Percentiles rank a stretch among this genome's conserved stretches.
These are phyloP conservation scores for Euplexia lucipara DNA, from an alignment of 2,888 invertebrate genomes.

Conservation along the genomic window DNA sequence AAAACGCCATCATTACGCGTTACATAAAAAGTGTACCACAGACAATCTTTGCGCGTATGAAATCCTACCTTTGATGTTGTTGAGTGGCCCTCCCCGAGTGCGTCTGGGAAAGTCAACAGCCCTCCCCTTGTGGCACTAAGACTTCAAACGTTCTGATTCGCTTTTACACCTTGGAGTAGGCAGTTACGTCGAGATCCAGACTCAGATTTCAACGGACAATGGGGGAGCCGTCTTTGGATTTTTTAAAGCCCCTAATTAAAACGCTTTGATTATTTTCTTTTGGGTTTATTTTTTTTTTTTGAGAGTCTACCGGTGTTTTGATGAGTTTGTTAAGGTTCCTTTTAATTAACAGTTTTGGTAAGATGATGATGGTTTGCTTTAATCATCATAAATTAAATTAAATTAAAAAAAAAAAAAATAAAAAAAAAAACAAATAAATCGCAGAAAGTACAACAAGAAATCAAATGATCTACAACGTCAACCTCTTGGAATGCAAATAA, in stretches of 20 bases:
- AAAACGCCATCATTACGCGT: slow-evolving; percentile 58
- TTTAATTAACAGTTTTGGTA: slow-evolving; percentile 27
- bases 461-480: too few relatives aligned
- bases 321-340: slow-evolving; percentile 22
- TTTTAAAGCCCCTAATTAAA: slow-evolving; percentile 65
- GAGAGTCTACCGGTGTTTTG: slow-evolving; percentile 2
- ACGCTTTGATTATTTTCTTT: slow-evolving; percentile 57
- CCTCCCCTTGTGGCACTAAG: slow-evolving; percentile 74
- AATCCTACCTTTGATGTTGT: slow-evolving; percentile 81
- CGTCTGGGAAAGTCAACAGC: slow-evolving; percentile 81
- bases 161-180: slow-evolving; percentile 85
- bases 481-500: too few relatives aligned
- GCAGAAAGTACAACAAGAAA: too few relatives aligned
- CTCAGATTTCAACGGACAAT: slow-evolving; percentile 62
- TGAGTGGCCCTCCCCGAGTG: slow-evolving; percentile 82
- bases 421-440: too few relatives aligned
- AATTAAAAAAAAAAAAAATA: too few relatives aligned
- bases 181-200: slow-evolving; percentile 67
- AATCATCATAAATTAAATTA: too few relatives aligned
- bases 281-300: slow-evolving; percentile 16
- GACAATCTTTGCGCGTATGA: slow-evolving; percentile 63
- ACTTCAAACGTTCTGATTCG: slow-evolving; percentile 86
- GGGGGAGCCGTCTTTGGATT: slow-evolving; percentile 48
- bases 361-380: too few relatives aligned
- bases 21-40: slow-evolving; percentile 62